Base-by-base conservation (phyloP, 2,888 invertebrate species). In the Tetrapedia diversipes region DNA sequence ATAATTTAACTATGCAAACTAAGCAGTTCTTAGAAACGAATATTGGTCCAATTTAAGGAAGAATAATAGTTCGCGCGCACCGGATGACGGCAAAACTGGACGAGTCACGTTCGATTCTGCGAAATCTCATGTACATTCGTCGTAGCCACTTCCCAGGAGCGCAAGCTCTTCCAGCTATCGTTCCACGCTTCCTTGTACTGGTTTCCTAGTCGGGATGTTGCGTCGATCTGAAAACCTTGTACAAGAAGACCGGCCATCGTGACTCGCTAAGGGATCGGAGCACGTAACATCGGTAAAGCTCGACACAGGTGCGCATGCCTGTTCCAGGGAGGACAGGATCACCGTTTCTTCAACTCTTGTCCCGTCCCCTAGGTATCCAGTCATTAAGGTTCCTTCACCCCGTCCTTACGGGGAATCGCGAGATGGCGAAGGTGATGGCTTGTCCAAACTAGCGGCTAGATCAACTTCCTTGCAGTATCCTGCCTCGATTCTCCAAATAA, bases 131-230 rank as follows among this genome's bases (percentile, higher is more conserved):
- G 65, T 74, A 81, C 83, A 70, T 77, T 84, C 81, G 80, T 73
- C 83, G 70, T 80, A 77, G 74, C 67, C 69, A 67, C 79, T 87
- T 87, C 82, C 79, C 73, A 80, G 84, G 85, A 84, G 79, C 67
- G 65, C 76, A 57, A 68, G 57, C 71, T 71, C 78, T 83, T 79
- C 77, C 81, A 80, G 80, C 79, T 68, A 85, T 83, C 83, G 79
- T 74, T 57, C 64, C 34, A 54, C 60, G 74, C 76, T 82, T 80
- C 82, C 83, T 83, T 82, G 83, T 86, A 86, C 87, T 79, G 85
- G 87, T 87, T 88, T 87, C 86, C 86, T 81, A 84, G 78, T 86
- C 80, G 68, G 86, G 85, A 81, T 82, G 85, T 85, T 84, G 79
- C 77, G 83, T 80, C 75, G 80, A 85, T 86, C 86, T 79, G 86